Percentiles rank a stretch among this genome's conserved stretches.
Conservation (phyloP, 2,797 vertebrate genomes). For the Brachyalestes nurse region DNA sequence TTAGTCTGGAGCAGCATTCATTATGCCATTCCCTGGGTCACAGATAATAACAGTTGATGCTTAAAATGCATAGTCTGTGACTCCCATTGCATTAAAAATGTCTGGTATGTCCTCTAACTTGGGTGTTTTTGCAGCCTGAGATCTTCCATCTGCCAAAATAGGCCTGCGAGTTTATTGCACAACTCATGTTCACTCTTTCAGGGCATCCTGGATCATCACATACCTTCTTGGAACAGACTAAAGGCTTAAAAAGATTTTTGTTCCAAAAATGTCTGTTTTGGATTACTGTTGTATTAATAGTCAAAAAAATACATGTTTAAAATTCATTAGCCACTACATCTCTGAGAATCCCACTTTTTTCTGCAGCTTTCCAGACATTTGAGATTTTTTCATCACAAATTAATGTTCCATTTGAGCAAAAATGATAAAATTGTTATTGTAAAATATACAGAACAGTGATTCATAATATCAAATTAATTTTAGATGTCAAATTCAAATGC, state of each 20-base stretch:
- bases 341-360: too few species aligned
- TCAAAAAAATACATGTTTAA: not conserved
- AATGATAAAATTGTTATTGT: too few species aligned
- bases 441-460: too few species aligned
- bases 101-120: slow-evolving; percentile 46
- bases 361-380: too few species aligned
- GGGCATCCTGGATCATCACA: slow-evolving; percentile 40
- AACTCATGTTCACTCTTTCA: slow-evolving; percentile 21
- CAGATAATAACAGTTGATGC: slow-evolving; percentile 8
- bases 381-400: not conserved
- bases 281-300: not conserved
- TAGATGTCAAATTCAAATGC: too few species aligned
- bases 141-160: slow-evolving; percentile 40
- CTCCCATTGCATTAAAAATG: slow-evolving; percentile 50
- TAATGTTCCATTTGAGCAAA: not conserved
- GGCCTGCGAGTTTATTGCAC: slow-evolving; percentile 30
- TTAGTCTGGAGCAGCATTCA: not conserved
- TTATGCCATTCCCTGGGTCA: slow-evolving; percentile 21
- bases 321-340: not conserved
- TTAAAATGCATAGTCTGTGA: slow-evolving; percentile 31
- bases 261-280: not conserved
- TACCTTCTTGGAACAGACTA: slow-evolving; percentile 3
- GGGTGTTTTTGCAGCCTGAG: slow-evolving; percentile 28
- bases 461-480: too few species aligned
- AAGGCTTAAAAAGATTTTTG: not conserved